These are phyloP conservation scores for Anser brachyrhynchus DNA, from an alignment of 2,113 vertebrate species.

Conservation along the genomic window DNA sequence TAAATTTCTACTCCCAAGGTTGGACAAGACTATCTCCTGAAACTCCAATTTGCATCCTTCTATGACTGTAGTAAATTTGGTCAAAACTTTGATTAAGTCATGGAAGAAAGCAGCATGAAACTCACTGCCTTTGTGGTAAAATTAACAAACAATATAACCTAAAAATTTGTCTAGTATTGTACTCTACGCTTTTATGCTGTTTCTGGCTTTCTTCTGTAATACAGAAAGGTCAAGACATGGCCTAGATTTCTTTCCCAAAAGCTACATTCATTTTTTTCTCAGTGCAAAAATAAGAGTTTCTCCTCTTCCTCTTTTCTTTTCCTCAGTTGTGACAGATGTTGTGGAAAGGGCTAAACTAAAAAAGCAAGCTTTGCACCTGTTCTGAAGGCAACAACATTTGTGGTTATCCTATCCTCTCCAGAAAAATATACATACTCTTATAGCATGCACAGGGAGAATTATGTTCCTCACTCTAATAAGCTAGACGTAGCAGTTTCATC, in stretches of 20 bases:
- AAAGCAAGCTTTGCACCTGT: conserved; percentile 55
- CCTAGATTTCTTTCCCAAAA: conserved; percentile 9
- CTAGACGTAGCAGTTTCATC: conserved; percentile 61
- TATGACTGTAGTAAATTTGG: not conserved
- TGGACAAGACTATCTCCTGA: not conserved
- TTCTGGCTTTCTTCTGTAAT: not conserved
- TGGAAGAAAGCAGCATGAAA: not conserved
- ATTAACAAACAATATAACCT: not conserved
- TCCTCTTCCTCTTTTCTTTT: conserved; percentile 62
- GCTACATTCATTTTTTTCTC: not conserved
- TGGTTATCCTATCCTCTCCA: conserved; percentile 27
- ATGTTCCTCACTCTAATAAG: conserved; percentile 31
- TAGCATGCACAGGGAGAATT: not conserved
- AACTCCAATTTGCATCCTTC: not conserved
- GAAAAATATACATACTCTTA: conserved; percentile 16
- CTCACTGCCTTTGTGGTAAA: not conserved
- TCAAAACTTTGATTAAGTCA: not conserved
- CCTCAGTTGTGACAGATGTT: conserved; percentile 43
- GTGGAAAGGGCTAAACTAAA: conserved; percentile 33
- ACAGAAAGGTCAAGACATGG: not conserved
- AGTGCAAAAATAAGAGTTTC: conserved; percentile 1
- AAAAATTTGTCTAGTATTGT: not conserved
- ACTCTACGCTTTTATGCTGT: not conserved
- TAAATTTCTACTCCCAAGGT: not conserved
- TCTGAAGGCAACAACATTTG: conserved; percentile 32